phyloP scores from a whole-genome alignment of 2,888 invertebrate genomes.

The Ctenicera cuprea region DNA sequence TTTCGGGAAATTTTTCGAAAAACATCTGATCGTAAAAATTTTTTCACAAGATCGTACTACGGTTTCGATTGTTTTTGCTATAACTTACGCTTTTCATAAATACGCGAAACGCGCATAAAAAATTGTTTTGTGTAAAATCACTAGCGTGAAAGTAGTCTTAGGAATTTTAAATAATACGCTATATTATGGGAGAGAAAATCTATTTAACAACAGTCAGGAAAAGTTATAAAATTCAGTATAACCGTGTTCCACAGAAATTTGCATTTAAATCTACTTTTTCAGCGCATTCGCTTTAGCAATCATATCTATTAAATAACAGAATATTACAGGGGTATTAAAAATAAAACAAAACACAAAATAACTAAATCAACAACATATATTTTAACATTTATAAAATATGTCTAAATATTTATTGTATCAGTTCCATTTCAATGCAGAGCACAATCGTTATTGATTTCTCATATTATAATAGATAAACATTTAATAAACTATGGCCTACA shows the following conservation, averaged over 20 bases:
- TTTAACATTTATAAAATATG: conserved; percentile 66
- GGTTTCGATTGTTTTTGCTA: no score
- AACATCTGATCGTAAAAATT: no score
- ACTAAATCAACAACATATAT: conserved; percentile 68
- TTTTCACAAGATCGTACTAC: no score
- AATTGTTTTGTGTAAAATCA: no score
- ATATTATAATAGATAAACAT: conserved; percentile 50
- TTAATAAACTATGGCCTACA: conserved; percentile 59
- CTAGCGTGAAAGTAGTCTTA: no score
- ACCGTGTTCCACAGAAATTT: background rate
- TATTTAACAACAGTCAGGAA: no score
- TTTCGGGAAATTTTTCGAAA: no score
- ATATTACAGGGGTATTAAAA: conserved; percentile 20
- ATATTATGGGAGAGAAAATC: no score
- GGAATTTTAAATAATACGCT: no score
- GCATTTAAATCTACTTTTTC: background rate
- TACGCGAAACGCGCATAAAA: no score
- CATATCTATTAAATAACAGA: conserved; percentile 3
- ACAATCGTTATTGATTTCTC: conserved; percentile 54
- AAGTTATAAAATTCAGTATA: no score
- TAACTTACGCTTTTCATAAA: no score
- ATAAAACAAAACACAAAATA: conserved; percentile 40
- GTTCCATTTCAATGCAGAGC: conserved; percentile 66
- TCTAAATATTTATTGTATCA: conserved; percentile 65
- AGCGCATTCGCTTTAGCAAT: background rate